Conservation (phyloP, 2,888 invertebrate genomes). For the Brassicogethes aeneus region DNA sequence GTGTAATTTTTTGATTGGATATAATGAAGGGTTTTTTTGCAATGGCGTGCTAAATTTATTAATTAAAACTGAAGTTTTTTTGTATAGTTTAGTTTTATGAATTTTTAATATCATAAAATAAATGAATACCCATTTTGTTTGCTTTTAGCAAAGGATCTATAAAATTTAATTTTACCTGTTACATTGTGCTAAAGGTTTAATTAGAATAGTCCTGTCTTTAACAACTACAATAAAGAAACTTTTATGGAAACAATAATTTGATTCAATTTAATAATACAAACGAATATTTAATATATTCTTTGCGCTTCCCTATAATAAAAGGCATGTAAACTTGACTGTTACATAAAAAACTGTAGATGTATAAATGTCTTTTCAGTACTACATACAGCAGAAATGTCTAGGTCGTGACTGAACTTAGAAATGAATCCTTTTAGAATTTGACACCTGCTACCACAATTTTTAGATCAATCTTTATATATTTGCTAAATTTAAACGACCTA, state of each 20-base stretch:
- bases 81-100: too few relatives aligned
- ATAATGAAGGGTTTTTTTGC: background rate
- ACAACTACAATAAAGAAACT: too few relatives aligned
- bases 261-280: too few relatives aligned
- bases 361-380: constrained; percentile 21
- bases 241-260: too few relatives aligned
- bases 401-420: constrained; percentile 30
- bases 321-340: constrained; percentile 8
- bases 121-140: too few relatives aligned
- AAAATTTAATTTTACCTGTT: too few relatives aligned
- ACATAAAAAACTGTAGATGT: constrained; percentile 12
- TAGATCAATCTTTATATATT: constrained; percentile 26
- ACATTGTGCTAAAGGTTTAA: too few relatives aligned
- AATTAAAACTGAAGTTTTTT: constrained; percentile 7
- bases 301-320: constrained; percentile 10
- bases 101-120: too few relatives aligned
- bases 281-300: constrained; percentile 11
- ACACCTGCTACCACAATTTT: constrained; percentile 29
- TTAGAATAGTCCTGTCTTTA: too few relatives aligned
- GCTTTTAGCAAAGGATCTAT: too few relatives aligned
- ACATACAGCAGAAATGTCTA: constrained; percentile 31
- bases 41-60: constrained; percentile 6
- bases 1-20: background rate
- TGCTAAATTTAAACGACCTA: too few relatives aligned
- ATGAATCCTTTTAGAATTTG: constrained; percentile 29